A percentile compares a stretch with the other conserved stretches of the same genome.
phyloP scores from a whole-genome alignment of 2,113 vertebrate species.

The Morone chrysops region DNA sequence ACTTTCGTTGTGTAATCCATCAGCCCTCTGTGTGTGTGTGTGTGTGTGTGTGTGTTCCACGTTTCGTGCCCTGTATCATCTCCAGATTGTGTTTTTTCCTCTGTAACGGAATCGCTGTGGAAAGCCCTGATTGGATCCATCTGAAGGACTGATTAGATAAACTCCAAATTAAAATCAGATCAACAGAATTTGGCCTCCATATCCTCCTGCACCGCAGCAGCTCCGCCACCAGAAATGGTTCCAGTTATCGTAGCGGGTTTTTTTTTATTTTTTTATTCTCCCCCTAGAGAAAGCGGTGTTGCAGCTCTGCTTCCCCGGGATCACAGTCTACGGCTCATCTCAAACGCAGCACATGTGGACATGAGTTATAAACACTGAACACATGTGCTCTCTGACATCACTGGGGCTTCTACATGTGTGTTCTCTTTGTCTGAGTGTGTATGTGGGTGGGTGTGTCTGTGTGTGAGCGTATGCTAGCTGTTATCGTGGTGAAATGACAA shows the following conservation, averaged over 20 bases:
- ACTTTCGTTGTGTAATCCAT: slow-evolving; percentile 48
- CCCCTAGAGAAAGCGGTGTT: slow-evolving; percentile 57
- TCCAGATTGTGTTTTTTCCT: slow-evolving; percentile 79
- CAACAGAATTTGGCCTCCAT: slow-evolving; percentile 57
- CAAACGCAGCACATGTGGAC: slow-evolving; percentile 64
- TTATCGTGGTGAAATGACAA: slow-evolving; percentile 28
- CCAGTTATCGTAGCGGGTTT: slow-evolving; percentile 53
- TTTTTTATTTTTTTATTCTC: background rate
- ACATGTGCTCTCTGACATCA: slow-evolving; percentile 75
- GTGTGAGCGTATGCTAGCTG: slow-evolving; percentile 11
- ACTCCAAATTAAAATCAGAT: slow-evolving; percentile 82
- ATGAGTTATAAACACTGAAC: slow-evolving; percentile 72
- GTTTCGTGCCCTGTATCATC: slow-evolving; percentile 59
- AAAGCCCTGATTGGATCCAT: slow-evolving; percentile 79
- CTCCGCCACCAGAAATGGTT: slow-evolving; percentile 68
- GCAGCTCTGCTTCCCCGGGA: slow-evolving; percentile 63
- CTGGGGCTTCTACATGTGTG: slow-evolving; percentile 63
- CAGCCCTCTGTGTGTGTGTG: slow-evolving; percentile 10
- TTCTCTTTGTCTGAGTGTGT: slow-evolving; percentile 58
- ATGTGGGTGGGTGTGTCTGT: slow-evolving; percentile 22
- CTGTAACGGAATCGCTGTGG: slow-evolving; percentile 64
- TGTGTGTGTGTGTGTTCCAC: slow-evolving; percentile 42
- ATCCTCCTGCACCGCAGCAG: slow-evolving; percentile 65
- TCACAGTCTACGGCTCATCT: slow-evolving; percentile 69
- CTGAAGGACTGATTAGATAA: slow-evolving; percentile 78